Conservation (phyloP, 2,888 invertebrate species). For the Ichneumoninae sp. region DNA sequence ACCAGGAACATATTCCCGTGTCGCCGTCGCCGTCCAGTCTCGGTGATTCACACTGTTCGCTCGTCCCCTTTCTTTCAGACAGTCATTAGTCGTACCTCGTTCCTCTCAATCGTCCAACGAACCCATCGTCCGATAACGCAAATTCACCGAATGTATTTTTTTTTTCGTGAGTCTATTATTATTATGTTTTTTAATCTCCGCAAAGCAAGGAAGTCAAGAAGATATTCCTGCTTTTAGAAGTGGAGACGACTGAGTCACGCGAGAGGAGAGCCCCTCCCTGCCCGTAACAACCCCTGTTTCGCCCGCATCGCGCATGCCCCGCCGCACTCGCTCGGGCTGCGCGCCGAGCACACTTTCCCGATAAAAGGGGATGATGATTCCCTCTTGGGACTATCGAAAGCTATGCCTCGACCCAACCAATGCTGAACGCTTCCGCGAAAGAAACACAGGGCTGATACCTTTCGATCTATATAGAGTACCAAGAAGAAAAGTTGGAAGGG, state of each 20-base stretch:
- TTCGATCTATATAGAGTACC: conserved; percentile 20
- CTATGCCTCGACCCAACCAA: conserved; percentile 35
- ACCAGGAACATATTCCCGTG: conserved; percentile 36
- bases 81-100: background rate
- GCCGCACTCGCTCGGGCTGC: background rate
- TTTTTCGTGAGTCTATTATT: background rate
- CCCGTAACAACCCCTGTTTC: conserved; percentile 77
- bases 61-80: background rate
- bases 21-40: conserved; percentile 19
- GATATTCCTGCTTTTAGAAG: conserved; percentile 68
- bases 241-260: conserved; percentile 79
- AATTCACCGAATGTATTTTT: background rate
- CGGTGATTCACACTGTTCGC: conserved; percentile 14
- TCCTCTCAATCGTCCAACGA: conserved; percentile 9
- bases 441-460: conserved; percentile 50
- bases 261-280: conserved; percentile 79
- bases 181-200: background rate
- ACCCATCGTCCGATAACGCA: background rate
- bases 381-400: conserved; percentile 45
- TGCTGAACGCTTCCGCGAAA: conserved; percentile 34
- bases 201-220: background rate
- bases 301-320: conserved; percentile 76
- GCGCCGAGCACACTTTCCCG: conserved; percentile 59
- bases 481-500: conserved; percentile 29
- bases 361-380: conserved; percentile 72